These are phyloP conservation scores for Rotaria magnacalcarata DNA, from an alignment of 2,888 invertebrate genomes.

Conservation along the genomic window DNA sequence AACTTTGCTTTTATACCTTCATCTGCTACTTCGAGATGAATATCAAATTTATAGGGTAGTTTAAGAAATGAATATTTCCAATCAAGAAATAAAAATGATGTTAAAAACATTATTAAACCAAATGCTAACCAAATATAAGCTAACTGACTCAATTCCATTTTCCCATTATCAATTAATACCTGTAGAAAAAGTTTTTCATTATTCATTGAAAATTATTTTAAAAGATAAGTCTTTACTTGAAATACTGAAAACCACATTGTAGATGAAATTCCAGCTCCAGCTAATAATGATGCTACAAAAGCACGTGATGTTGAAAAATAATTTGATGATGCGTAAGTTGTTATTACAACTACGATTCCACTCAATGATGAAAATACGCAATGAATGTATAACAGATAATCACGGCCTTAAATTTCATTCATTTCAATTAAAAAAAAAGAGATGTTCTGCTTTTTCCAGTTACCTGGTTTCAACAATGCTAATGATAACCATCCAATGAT, in stretches of 20 bases:
- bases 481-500: constrained; percentile 8
- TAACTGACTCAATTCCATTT: neutral
- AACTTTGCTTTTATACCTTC: neutral
- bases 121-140: neutral
- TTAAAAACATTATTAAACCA: neutral
- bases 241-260: neutral
- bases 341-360: neutral
- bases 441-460: neutral
- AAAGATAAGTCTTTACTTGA: neutral
- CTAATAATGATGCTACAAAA: neutral
- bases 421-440: no score
- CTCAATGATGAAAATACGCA: neutral
- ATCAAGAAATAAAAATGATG: constrained; percentile 9
- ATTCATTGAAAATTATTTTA: no score
- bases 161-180: neutral
- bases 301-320: neutral
- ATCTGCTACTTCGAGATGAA: neutral
- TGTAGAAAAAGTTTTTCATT: neutral
- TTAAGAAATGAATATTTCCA: neutral
- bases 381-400: neutral
- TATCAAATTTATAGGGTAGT: constrained; percentile 23
- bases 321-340: neutral
- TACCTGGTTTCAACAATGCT: constrained; percentile 21
- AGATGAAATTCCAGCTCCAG: neutral
- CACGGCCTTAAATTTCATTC: neutral